Conservation (phyloP, 2,888 invertebrate species). For the Oasisia sp. region DNA sequence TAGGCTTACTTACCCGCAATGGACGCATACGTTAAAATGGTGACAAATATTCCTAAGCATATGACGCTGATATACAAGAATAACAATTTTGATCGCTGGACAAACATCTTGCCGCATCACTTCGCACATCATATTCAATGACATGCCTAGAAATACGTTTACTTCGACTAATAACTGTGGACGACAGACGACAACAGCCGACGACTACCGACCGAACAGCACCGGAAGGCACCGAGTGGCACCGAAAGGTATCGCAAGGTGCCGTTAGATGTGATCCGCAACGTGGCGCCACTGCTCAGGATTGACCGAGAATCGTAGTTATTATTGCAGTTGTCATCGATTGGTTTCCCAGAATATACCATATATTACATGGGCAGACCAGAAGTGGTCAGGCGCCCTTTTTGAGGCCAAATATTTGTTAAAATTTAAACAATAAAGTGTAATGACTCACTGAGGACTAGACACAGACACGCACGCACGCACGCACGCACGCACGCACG, state of each 20-base stretch:
- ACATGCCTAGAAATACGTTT: not conserved
- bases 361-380: too few species aligned
- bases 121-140: not conserved
- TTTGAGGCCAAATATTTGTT: too few species aligned
- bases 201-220: not conserved
- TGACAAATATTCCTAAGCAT: not conserved
- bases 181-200: not conserved
- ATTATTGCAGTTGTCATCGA: too few species aligned
- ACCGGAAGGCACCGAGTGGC: not conserved
- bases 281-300: not conserved
- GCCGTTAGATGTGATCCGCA: not conserved
- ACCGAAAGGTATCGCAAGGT: not conserved
- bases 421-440: not conserved
- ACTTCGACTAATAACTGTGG: not conserved
- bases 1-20: not conserved
- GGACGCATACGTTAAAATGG: not conserved
- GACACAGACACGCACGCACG: not conserved
- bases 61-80: not conserved
- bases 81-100: not conserved
- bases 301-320: too few species aligned
- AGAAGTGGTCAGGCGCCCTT: too few species aligned
- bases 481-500: not conserved
- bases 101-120: slow-evolving; percentile 12
- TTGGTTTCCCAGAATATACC: too few species aligned
- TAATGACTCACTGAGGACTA: not conserved